Evolutionary conservation across 2,113 vertebrate species (phyloP).

Genomic region (Limnothrissa miodon): DNA sequence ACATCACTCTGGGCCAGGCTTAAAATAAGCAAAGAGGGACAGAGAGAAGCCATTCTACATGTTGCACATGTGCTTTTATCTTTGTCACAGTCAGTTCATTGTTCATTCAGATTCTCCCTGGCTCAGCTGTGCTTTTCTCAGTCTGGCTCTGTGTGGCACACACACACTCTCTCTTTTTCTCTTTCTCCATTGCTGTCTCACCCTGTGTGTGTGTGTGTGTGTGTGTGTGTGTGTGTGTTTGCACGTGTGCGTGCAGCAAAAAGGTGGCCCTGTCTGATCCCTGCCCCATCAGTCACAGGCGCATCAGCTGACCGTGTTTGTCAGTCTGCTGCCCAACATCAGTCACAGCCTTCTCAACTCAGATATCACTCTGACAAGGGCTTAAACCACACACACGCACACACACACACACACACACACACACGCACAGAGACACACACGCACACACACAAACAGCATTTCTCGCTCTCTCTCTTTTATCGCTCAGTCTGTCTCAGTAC

Average conservation of each 20-base stretch:
- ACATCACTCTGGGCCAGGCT: not conserved
- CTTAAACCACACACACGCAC: not conserved
- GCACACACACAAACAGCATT: not conserved
- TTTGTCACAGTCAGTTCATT: conserved; percentile 7
- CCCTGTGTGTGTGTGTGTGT: not conserved
- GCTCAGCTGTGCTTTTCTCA: conserved; percentile 6
- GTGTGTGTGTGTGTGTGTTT: not conserved
- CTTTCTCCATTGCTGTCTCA: not conserved
- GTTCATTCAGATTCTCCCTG: conserved; percentile 3
- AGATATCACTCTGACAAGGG: not conserved
- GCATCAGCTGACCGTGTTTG: conserved; percentile 7
- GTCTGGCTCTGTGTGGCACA: not conserved
- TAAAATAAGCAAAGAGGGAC: not conserved
- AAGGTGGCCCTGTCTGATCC: conserved; percentile 12
- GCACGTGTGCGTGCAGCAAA: no score
- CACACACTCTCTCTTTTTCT: not conserved
- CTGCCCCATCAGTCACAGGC: conserved; percentile 6
- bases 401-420: conserved; percentile 15
- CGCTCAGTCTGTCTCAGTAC: not conserved
- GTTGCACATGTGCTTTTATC: conserved; percentile 15
- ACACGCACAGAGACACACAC: conserved; percentile 9
- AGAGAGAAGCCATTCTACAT: not conserved
- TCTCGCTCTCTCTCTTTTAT: not conserved
- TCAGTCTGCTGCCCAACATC: conserved; percentile 12
- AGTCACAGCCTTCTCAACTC: not conserved